Percentiles rank a stretch among this genome's conserved stretches.
Conservation (phyloP, 2,797 vertebrate genomes). For the Darevskia nairensis region DNA sequence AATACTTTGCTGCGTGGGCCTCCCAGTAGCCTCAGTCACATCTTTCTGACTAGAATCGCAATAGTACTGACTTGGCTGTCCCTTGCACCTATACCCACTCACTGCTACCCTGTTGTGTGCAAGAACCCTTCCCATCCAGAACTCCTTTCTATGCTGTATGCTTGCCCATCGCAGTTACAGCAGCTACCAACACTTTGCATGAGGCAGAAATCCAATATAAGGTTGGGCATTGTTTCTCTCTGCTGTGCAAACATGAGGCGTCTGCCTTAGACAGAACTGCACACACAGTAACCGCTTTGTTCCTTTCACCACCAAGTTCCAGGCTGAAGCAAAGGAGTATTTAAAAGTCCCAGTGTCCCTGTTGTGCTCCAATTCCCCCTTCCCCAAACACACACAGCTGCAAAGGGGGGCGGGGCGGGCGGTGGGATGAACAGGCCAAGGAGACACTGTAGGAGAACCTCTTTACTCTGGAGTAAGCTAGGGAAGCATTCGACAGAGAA, state of each 20-base stretch:
- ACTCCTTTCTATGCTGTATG: neutral
- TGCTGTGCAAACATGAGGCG: slow-evolving; percentile 19
- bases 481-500: neutral
- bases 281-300: slow-evolving; percentile 28
- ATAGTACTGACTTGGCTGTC: neutral
- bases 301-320: slow-evolving; percentile 14
- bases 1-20: neutral
- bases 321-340: slow-evolving; percentile 29
- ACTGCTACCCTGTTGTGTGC: neutral
- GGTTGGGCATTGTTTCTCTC: slow-evolving; percentile 28
- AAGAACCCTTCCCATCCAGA: neutral
- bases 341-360: slow-evolving; percentile 8
- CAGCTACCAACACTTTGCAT: slow-evolving; percentile 9
- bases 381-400: slow-evolving; percentile 14
- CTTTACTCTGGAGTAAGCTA: neutral
- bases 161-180: neutral
- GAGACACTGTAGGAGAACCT: neutral
- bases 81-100: neutral
- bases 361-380: neutral
- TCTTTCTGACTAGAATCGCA: neutral
- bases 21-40: neutral
- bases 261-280: slow-evolving; percentile 4
- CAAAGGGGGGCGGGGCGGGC: neutral
- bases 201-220: slow-evolving; percentile 13
- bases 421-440: neutral